These are phyloP conservation scores for Branchinecta lynchi DNA, from an alignment of 1,140 invertebrate species.

Conservation along the genomic window DNA sequence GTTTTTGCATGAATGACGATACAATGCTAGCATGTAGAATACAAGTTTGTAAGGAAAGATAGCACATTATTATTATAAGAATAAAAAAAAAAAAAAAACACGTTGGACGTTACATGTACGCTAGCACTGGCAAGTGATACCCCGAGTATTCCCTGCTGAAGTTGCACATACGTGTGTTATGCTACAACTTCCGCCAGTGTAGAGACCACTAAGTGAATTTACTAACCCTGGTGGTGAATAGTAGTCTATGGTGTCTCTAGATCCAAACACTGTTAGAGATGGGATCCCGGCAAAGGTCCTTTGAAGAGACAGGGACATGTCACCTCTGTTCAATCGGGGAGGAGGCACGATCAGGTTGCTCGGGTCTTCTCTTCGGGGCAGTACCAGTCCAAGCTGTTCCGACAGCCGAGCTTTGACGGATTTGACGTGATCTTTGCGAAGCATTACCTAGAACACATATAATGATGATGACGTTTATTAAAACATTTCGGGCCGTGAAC, in stretches of 20 bases:
- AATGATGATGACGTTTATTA: too few relatives aligned
- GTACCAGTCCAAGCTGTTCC: slow-evolving; percentile 31
- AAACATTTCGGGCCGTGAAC: too few relatives aligned
- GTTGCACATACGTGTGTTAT: too few relatives aligned
- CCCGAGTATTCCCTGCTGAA: too few relatives aligned
- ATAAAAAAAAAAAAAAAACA: too few relatives aligned
- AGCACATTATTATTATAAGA: too few relatives aligned
- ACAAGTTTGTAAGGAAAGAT: too few relatives aligned
- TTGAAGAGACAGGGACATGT: slow-evolving; percentile 30
- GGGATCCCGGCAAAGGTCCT: slow-evolving; percentile 27
- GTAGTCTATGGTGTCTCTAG: slow-evolving; percentile 44
- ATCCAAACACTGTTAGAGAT: slow-evolving; percentile 41
- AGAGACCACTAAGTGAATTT: background rate
- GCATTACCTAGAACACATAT: background rate
- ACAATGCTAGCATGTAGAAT: too few relatives aligned
- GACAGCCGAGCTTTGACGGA: slow-evolving; percentile 33
- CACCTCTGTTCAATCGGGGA: slow-evolving; percentile 24
- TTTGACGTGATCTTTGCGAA: slow-evolving; percentile 20
- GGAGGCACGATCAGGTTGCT: slow-evolving; percentile 30
- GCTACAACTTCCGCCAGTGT: too few relatives aligned
- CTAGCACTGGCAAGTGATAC: too few relatives aligned
- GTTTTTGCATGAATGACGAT: too few relatives aligned
- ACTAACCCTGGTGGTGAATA: slow-evolving; percentile 33
- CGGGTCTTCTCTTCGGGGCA: slow-evolving; percentile 28
- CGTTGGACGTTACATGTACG: too few relatives aligned